These are phyloP conservation scores for Xestia xanthographa DNA, from an alignment of 2,888 invertebrate genomes.

Conservation along the genomic window DNA sequence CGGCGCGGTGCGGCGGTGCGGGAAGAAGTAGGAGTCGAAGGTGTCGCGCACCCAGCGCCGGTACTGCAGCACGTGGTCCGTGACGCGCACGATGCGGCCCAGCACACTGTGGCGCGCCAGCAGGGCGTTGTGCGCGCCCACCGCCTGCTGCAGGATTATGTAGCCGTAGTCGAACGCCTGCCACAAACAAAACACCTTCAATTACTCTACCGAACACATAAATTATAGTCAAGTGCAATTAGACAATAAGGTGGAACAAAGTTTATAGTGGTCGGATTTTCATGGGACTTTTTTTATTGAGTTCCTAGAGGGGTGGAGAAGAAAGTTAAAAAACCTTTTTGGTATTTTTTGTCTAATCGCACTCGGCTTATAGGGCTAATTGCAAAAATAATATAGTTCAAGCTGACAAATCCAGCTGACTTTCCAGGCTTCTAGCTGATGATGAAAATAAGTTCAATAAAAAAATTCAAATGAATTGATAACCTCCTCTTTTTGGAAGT, in stretches of 20 bases:
- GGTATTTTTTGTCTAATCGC: too few species aligned
- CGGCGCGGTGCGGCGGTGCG: constrained; percentile 69
- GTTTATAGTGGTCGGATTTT: too few species aligned
- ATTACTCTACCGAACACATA: too few species aligned
- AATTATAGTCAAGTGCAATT: too few species aligned
- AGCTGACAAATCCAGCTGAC: not conserved
- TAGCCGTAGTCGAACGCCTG: constrained; percentile 99
- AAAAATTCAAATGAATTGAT: not conserved
- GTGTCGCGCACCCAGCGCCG: constrained; percentile 88
- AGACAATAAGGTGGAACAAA: too few species aligned
- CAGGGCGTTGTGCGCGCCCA: constrained; percentile 85
- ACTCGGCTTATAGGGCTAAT: too few species aligned
- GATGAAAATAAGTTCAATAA: not conserved
- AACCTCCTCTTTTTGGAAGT: too few species aligned
- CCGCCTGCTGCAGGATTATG: constrained; percentile 94
- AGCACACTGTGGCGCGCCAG: constrained; percentile 92
- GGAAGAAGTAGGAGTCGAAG: constrained; percentile 87
- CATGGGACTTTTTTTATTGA: too few species aligned
- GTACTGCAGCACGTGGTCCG: constrained; percentile 96
- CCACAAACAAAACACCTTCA: constrained; percentile 30
- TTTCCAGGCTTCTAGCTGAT: not conserved
- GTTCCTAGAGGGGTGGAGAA: too few species aligned
- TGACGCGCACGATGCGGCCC: constrained; percentile 97
- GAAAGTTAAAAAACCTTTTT: too few species aligned
- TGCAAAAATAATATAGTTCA: too few species aligned